A percentile compares a stretch with the other conserved stretches of the same genome.
Evolutionary conservation across 2,113 vertebrate species (phyloP).

Genomic region (Anser brachyrhynchus): DNA sequence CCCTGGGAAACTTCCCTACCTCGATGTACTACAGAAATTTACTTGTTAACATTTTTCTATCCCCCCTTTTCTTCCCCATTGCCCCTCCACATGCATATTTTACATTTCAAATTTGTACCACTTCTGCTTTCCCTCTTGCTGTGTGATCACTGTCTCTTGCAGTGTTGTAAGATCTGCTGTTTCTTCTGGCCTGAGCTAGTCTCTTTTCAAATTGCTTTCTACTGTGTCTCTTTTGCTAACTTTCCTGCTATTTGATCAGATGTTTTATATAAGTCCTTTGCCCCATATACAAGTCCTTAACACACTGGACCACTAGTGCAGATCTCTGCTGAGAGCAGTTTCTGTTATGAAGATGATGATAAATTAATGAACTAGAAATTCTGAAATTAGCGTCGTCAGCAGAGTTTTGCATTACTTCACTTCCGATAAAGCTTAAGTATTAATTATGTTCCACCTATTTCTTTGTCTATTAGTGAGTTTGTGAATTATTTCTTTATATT

Average conservation of each 20-base stretch:
- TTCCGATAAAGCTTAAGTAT: not conserved
- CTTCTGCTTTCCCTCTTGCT: not conserved
- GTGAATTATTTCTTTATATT: not conserved
- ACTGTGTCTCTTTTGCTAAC: not conserved
- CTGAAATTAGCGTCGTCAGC: not conserved
- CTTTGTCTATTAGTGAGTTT: not conserved
- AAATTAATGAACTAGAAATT: not conserved
- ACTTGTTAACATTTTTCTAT: not conserved
- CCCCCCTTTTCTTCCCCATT: not conserved
- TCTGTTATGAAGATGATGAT: not conserved
- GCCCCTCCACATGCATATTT: fast-evolving
- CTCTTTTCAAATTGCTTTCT: not conserved
- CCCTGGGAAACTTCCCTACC: not conserved
- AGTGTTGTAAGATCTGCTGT: not conserved
- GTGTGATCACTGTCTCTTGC: not conserved
- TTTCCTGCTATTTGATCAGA: not conserved
- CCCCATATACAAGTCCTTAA: not conserved
- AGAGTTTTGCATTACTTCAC: not conserved
- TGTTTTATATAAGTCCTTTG: not conserved
- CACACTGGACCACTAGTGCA: not conserved
- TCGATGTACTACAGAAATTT: not conserved
- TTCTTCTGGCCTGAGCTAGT: not conserved
- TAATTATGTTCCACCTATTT: not conserved
- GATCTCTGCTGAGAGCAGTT: not conserved
- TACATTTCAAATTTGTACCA: not conserved